Conservation (phyloP, 2,113 vertebrate species). For the Vireo altiloquus region DNA sequence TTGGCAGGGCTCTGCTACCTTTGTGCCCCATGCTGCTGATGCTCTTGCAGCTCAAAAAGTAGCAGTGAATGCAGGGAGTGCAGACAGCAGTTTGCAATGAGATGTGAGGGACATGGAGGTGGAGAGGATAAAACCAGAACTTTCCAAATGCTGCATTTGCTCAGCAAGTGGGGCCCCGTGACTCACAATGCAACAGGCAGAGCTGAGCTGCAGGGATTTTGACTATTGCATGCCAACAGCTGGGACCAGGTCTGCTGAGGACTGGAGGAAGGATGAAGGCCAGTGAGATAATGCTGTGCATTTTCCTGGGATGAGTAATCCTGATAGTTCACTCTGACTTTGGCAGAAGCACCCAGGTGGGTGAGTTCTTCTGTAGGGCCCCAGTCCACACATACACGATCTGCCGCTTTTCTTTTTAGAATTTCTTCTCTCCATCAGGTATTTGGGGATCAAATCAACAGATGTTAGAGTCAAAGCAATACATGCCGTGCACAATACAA, state of each 20-base stretch:
- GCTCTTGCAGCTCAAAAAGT: not conserved
- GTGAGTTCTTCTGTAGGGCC: not conserved
- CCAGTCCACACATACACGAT: rapidly evolving
- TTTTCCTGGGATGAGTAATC: not conserved
- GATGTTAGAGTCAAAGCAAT: not conserved
- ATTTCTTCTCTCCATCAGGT: not conserved
- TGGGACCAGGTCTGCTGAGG: not conserved
- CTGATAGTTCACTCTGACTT: not conserved
- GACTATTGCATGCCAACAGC: not conserved
- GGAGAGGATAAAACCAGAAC: not conserved
- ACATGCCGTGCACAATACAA: rapidly evolving
- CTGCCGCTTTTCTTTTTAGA: not conserved
- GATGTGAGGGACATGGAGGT: not conserved
- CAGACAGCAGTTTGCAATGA: not conserved
- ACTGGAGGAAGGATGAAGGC: not conserved
- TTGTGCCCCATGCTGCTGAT: not conserved
- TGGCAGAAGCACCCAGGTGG: rapidly evolving
- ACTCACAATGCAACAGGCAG: not conserved
- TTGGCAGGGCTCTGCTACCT: not conserved
- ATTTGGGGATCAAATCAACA: not conserved
- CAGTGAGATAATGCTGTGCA: not conserved
- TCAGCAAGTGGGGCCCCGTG: not conserved
- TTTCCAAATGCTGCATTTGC: not conserved
- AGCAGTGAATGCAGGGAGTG: not conserved
- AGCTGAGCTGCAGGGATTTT: not conserved